phyloP scores from a whole-genome alignment of 2,888 invertebrate genomes.

The Microctonus brassicae region DNA sequence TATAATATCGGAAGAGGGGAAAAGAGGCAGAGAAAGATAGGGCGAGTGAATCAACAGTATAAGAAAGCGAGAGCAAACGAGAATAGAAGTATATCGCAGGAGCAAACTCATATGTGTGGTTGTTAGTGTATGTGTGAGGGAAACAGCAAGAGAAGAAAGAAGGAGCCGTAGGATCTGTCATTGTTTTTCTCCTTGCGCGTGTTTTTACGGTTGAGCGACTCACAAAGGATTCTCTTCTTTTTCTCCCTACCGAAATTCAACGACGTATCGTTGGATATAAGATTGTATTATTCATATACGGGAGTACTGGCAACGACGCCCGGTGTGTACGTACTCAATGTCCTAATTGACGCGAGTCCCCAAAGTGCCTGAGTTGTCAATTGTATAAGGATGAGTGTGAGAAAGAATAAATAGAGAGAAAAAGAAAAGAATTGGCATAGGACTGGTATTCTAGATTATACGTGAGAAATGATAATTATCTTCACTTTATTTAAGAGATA shows the following conservation, averaged over 20 bases:
- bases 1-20: slow-evolving; percentile 14
- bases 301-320: not conserved
- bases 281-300: slow-evolving; percentile 17
- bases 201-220: slow-evolving; percentile 28
- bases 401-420: not conserved
- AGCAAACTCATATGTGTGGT: not conserved
- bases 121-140: not conserved
- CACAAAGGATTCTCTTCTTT: slow-evolving; percentile 21
- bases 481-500: not conserved
- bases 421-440: not conserved
- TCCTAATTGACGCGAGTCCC: slow-evolving; percentile 22
- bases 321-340: not conserved
- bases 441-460: not conserved
- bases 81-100: slow-evolving; percentile 4
- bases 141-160: slow-evolving; percentile 18
- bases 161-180: slow-evolving; percentile 39
- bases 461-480: slow-evolving; percentile 9
- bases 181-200: slow-evolving; percentile 38
- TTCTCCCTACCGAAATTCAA: slow-evolving; percentile 16
- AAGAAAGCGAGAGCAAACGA: not conserved
- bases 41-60: slow-evolving; percentile 6
- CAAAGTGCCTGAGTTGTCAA: slow-evolving; percentile 6
- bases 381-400: slow-evolving; percentile 9
- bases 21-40: slow-evolving; percentile 5
- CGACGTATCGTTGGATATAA: slow-evolving; percentile 20